phyloP scores from a whole-genome alignment of 2,797 vertebrate species.

The Microtus californicus region DNA sequence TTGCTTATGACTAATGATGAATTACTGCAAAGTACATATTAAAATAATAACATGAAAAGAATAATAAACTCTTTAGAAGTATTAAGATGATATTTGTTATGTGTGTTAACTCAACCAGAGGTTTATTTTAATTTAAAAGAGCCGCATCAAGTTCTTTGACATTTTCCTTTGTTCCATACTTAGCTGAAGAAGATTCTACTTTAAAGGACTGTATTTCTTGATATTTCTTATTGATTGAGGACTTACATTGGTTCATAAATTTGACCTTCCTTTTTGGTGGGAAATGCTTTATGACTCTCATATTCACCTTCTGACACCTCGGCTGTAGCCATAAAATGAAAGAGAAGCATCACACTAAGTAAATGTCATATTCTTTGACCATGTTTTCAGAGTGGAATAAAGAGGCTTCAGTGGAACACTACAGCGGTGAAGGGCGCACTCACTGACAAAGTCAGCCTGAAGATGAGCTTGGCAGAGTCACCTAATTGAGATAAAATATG shows the following conservation, averaged over 20 bases:
- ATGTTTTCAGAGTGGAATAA: constrained; percentile 62
- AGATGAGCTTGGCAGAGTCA: neutral
- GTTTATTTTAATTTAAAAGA: neutral
- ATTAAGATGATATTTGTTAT: neutral
- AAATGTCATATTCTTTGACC: constrained; percentile 49
- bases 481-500: neutral
- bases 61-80: neutral
- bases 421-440: neutral
- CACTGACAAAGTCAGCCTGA: neutral
- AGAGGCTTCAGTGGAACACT: neutral
- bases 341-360: constrained; percentile 9
- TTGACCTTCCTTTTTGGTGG: constrained; percentile 53
- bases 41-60: constrained; percentile 34
- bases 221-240: constrained; percentile 67
- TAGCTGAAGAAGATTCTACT: neutral
- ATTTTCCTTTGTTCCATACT: constrained; percentile 22
- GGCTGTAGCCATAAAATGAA: constrained; percentile 62
- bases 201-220: constrained; percentile 29
- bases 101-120: neutral
- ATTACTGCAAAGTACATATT: neutral
- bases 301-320: constrained; percentile 51
- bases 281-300: constrained; percentile 70
- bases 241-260: constrained; percentile 67
- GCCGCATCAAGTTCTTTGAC: constrained; percentile 17
- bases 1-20: constrained; percentile 10